phyloP scores from a whole-genome alignment of 2,888 invertebrate genomes.

The Scaptomyza tumidula region DNA sequence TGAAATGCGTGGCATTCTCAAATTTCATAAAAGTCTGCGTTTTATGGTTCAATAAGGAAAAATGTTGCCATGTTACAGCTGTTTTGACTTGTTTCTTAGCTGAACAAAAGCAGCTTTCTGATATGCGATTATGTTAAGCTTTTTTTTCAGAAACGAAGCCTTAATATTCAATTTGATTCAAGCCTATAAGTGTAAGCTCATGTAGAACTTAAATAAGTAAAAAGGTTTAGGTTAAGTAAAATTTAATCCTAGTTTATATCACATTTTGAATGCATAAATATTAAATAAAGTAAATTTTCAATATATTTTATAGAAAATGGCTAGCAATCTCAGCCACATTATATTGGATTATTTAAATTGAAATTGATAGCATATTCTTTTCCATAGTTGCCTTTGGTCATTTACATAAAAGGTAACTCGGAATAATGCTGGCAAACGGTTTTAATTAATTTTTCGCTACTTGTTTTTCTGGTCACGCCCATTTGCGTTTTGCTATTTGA shows the following conservation, averaged over 20 bases:
- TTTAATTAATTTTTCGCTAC: constrained; percentile 18
- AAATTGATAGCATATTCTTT: background rate
- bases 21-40: constrained; percentile 58
- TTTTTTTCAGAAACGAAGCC: too few species aligned
- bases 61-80: constrained; percentile 40
- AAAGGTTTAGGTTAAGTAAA: background rate
- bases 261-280: background rate
- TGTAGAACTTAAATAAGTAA: background rate
- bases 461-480: constrained; percentile 5
- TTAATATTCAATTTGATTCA: too few species aligned
- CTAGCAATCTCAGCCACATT: background rate
- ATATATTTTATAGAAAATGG: background rate
- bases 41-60: constrained; percentile 52
- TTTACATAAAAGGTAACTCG: background rate
- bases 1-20: constrained; percentile 61
- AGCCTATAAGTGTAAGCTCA: too few species aligned
- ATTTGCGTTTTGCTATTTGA: constrained; percentile 10
- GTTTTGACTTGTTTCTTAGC: constrained; percentile 17
- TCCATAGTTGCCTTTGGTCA: background rate
- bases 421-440: background rate
- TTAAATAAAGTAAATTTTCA: background rate
- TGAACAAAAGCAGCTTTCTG: background rate
- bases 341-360: background rate
- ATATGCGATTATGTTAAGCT: too few species aligned
- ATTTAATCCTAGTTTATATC: background rate